Base-by-base conservation (phyloP, 1,140 invertebrate genomes). In the Phenacoccus solenopsis region DNA sequence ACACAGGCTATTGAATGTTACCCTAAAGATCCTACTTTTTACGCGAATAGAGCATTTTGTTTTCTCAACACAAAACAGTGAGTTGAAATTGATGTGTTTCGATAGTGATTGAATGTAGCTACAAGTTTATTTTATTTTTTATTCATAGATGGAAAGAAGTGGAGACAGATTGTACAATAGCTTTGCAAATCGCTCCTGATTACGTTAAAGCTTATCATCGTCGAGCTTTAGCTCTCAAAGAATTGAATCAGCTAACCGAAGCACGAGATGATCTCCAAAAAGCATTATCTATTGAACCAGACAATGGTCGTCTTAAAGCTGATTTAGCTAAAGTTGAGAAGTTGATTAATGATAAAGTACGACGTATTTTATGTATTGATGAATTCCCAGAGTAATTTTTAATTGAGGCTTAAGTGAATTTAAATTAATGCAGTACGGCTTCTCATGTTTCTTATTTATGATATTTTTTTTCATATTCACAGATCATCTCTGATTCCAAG, bases 31-130 rank as follows among this genome's bases (percentile, higher is more conserved):
- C 84, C 92, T 7, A 82, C 91, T 7, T 89, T 90, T 75, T 92
- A 86, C 77, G 90, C 91, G 9, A 97, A 97, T 80, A 82, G 94
- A 75, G 93, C 91, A 9, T 82, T 96, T 71, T 94, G 93, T 73
- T 86, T 90, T 73, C 80, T 96, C 12, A 95, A 94, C 78, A 84
- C 87, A 74, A 84, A 92, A 73, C 86, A 88, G 91, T 95, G 83
- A 79, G 79, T 79, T 67, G 64, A 67, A 22, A n/a, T 61, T 70
- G 49, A 70, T 49, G 38, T 49, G 20, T 49, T 70, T 20, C 32
- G 27, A 10, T 28, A 72, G 24, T 16, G 16, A 69, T 10, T 35
- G 25, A 35, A 59, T 28, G n/a, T 3, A 57, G 28, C 24, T 56
- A 25, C 22, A 56, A 25, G 21, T 30, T 71, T 76, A 68, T n/a